Percentiles rank a stretch among this genome's conserved stretches.
Conservation (phyloP, 2,797 vertebrate species). For the Smutsia gigantea region DNA sequence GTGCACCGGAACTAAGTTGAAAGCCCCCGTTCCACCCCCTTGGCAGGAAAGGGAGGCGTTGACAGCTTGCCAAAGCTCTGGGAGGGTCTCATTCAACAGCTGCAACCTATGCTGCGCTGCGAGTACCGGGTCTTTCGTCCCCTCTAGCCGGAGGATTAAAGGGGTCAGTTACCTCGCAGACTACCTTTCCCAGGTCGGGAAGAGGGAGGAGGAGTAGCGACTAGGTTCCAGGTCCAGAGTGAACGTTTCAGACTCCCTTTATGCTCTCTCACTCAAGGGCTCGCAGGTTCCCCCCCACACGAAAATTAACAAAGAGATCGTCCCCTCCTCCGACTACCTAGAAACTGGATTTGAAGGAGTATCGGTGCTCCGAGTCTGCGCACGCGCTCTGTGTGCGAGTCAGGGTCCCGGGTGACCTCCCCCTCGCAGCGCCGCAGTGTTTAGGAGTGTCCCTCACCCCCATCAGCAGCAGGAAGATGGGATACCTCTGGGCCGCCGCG, state of each 20-base stretch:
- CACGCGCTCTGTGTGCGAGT: background rate
- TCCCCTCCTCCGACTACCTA: background rate
- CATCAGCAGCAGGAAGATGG: background rate
- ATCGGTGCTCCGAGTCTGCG: background rate
- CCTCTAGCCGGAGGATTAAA: background rate
- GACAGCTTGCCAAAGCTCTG: constrained; percentile 56
- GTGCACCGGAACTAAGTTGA: background rate
- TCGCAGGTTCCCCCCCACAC: background rate
- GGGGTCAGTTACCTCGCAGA: background rate
- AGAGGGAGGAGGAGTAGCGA: no score
- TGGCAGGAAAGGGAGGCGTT: constrained; percentile 23
- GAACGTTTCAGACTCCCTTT: background rate
- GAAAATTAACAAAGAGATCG: constrained; percentile 46
- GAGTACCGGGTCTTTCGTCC: background rate
- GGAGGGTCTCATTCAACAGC: constrained; percentile 46
- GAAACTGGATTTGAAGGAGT: background rate
- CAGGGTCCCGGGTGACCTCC: background rate
- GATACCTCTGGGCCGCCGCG: background rate
- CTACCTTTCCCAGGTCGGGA: rapidly evolving
- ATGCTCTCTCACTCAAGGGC: background rate
- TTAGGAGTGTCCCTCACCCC: constrained; percentile 8
- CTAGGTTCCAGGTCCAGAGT: background rate
- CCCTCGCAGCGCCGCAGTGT: background rate
- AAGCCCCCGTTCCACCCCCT: background rate
- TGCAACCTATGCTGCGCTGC: background rate